Percentiles rank a stretch among this genome's conserved stretches.
These are phyloP conservation scores for Ctenodactylus gundi DNA, from an alignment of 2,113 vertebrate species.

Conservation along the genomic window DNA sequence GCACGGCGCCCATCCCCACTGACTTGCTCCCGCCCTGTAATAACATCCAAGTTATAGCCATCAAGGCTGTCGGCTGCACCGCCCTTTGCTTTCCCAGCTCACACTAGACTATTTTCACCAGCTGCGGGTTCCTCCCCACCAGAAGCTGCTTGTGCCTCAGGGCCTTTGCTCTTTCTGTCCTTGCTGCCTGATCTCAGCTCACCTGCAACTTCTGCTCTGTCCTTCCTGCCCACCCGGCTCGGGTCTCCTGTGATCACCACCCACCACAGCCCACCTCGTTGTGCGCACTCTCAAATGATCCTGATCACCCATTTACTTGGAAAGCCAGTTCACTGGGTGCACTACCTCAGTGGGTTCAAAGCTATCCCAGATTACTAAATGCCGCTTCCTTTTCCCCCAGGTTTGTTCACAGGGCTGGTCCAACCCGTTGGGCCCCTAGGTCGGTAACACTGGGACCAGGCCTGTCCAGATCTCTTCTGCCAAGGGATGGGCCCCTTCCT, in stretches of 20 bases:
- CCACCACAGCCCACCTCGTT: not conserved
- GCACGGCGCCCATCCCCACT: not conserved
- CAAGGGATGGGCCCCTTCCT: no score
- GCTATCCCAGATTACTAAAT: not conserved
- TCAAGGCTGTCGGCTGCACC: not conserved
- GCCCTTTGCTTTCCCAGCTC: not conserved
- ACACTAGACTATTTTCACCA: no score
- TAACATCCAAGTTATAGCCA: not conserved
- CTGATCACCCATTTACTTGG: fast-evolving
- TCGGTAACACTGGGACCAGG: not conserved
- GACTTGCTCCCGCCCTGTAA: not conserved
- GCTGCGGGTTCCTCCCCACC: not conserved
- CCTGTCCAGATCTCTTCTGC: not conserved
- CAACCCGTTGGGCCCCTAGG: fast-evolving
- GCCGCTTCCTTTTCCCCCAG: not conserved
- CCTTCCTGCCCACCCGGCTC: not conserved
- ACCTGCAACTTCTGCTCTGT: not conserved
- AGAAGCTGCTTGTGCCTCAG: not conserved
- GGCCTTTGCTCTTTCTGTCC: not conserved
- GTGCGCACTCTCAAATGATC: not conserved
- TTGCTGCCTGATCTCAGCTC: not conserved
- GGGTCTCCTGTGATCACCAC: not conserved
- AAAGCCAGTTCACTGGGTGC: not conserved
- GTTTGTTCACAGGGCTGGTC: not conserved
- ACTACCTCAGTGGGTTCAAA: not conserved